Base-by-base conservation (phyloP, 2,797 vertebrate species). In the Sphenopsis melanotis region DNA sequence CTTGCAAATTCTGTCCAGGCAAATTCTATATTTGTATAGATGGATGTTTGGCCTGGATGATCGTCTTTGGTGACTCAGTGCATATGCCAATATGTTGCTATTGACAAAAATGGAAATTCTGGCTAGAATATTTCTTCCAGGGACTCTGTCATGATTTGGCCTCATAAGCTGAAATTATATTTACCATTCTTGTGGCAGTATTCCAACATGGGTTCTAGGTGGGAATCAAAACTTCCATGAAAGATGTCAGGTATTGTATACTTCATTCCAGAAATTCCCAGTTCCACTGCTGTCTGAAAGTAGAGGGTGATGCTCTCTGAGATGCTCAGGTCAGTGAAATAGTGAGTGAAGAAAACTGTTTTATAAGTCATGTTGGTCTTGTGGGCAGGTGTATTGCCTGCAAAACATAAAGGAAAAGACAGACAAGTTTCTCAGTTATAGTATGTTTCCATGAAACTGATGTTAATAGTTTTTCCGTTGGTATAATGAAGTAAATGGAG, bases 61-160 rank as follows among this genome's bases (percentile, higher is more conserved):
- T 79, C 41, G 61, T 72, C 32, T 57, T 60, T 0, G 7, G 32
- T 94, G 81, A 89, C 64, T 79, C 44, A 56, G 52, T 66, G 37
- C 12, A 22, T 66, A 41, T 42, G 56, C 29, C 6, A 30, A 26
- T 82, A 49, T 61, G 47, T 83, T 79, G 44, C 63, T 76, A 8
- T 46, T 83, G 66, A 89, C 64, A 89, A 91, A 94, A 94, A 76
- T 66, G 53, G 76, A 94, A 90, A 84, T 89, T 79, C 27, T 95
- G 78, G 46, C 10, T 24, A 12, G 15, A 84, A n/a, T 60, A 46
- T 36, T 84, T 66, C 8, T 88, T 93, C 66, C 34, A 52, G 44
- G 34, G 32, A 6, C 39, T 1, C 0, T 59, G 17, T 49, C 76
- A 84, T 59, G 44, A 68, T 36, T 7, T 77, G 57, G 6, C 27